Conservation (phyloP, 2,888 invertebrate species). For the Balanococcus diminutus region DNA sequence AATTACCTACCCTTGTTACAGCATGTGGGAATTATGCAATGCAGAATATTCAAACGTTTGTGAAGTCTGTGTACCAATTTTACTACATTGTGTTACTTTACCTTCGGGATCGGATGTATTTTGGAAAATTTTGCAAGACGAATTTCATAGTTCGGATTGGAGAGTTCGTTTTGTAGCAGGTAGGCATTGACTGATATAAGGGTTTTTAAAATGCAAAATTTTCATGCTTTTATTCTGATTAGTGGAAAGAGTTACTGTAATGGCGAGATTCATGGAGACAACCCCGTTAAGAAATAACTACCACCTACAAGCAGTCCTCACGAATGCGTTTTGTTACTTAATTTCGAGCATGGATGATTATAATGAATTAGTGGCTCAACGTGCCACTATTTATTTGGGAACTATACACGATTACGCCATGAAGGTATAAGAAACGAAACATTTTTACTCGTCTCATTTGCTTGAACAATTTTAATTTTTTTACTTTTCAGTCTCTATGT, state of each 20-base stretch:
- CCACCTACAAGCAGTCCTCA: slow-evolving; percentile 87
- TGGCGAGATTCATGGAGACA: slow-evolving; percentile 91
- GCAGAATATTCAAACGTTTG: slow-evolving; percentile 94
- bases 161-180: slow-evolving; percentile 86
- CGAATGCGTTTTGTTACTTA: slow-evolving; percentile 95
- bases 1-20: slow-evolving; percentile 61
- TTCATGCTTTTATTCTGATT: slow-evolving; percentile 56
- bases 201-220: neutral
- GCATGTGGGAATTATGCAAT: slow-evolving; percentile 90
- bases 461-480: slow-evolving; percentile 13
- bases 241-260: slow-evolving; percentile 91
- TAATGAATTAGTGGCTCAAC: slow-evolving; percentile 92
- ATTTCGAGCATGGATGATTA: slow-evolving; percentile 95
- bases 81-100: slow-evolving; percentile 93
- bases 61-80: slow-evolving; percentile 86
- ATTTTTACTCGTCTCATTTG: too few relatives aligned
- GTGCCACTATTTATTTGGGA: slow-evolving; percentile 88
- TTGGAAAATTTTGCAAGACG: slow-evolving; percentile 92
- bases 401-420: slow-evolving; percentile 90
- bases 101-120: slow-evolving; percentile 94
- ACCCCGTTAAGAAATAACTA: slow-evolving; percentile 83
- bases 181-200: slow-evolving; percentile 59
- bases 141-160: slow-evolving; percentile 91
- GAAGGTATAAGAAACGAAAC: slow-evolving; percentile 67
- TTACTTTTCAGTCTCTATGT: slow-evolving; percentile 73